Evolutionary conservation across 2,888 invertebrate species (phyloP).

Genomic region (Eueremaeus valkanovi): DNA sequence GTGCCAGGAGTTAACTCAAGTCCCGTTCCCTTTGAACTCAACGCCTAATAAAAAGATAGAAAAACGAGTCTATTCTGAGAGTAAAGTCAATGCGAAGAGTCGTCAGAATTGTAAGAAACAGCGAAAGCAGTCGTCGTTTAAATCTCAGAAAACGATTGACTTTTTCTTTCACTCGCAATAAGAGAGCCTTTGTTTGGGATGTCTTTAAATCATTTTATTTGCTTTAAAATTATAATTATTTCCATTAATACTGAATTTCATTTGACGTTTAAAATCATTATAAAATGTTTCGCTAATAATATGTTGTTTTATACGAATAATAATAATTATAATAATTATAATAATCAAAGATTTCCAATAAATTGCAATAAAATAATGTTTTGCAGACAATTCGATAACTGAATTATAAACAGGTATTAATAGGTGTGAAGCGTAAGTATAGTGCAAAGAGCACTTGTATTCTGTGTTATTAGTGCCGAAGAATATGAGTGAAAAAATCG

Average conservation of each 20-base stretch:
- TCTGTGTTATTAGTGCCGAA: background rate
- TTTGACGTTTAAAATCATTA: too few species aligned
- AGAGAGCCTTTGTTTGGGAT: background rate
- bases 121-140: background rate
- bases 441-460: too few species aligned
- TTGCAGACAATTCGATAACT: too few species aligned
- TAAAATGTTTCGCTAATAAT: too few species aligned
- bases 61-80: background rate
- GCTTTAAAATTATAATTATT: background rate
- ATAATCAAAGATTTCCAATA: too few species aligned
- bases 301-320: too few species aligned
- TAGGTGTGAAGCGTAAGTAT: too few species aligned
- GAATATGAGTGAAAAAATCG: slow-evolving; percentile 16
- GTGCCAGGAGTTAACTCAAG: slow-evolving; percentile 26
- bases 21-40: background rate
- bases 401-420: too few species aligned
- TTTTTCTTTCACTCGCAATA: slow-evolving; percentile 21
- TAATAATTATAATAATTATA: too few species aligned
- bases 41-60: background rate
- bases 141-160: slow-evolving; percentile 13
- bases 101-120: background rate
- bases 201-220: background rate
- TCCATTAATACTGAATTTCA: background rate
- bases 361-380: too few species aligned
- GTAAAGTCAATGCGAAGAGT: background rate